These are phyloP conservation scores for Neodiprion fabricii DNA, from an alignment of 1,140 invertebrate genomes.

Conservation along the genomic window DNA sequence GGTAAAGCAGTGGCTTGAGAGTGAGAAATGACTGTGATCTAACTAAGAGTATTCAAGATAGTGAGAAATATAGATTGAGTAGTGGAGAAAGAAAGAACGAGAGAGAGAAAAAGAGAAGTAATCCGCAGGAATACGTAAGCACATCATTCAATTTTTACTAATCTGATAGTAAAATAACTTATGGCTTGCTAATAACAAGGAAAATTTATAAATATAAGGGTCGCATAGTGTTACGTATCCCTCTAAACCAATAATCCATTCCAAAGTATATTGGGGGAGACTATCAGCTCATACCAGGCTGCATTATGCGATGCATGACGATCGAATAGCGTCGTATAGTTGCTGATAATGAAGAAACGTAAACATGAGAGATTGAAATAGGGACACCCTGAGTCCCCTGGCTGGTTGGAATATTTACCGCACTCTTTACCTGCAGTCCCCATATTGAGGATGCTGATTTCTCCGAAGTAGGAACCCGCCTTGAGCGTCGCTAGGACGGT, in stretches of 20 bases:
- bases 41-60: too few relatives aligned
- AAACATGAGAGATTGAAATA: conserved; percentile 53
- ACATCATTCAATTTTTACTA: too few relatives aligned
- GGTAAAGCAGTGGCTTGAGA: too few relatives aligned
- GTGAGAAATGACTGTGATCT: too few relatives aligned
- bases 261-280: background rate
- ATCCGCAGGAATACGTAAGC: background rate
- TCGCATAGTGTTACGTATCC: background rate
- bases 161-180: too few relatives aligned
- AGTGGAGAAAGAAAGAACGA: conserved; percentile 31
- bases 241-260: conserved; percentile 1
- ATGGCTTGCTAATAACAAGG: too few relatives aligned
- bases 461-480: conserved; percentile 98
- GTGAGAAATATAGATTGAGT: too few relatives aligned
- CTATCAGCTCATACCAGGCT: conserved; percentile 51
- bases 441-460: conserved; percentile 99
- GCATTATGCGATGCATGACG: conserved; percentile 1
- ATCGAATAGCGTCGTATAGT: background rate
- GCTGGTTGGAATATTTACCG: conserved; percentile 85
- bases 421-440: conserved; percentile 97
- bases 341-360: conserved; percentile 53
- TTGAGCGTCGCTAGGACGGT: conserved; percentile 95
- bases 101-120: background rate
- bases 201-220: too few relatives aligned
- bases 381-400: conserved; percentile 55